Evolutionary conservation across 2,113 vertebrate genomes (phyloP).

Genomic region (Gracilinanus agilis): DNA sequence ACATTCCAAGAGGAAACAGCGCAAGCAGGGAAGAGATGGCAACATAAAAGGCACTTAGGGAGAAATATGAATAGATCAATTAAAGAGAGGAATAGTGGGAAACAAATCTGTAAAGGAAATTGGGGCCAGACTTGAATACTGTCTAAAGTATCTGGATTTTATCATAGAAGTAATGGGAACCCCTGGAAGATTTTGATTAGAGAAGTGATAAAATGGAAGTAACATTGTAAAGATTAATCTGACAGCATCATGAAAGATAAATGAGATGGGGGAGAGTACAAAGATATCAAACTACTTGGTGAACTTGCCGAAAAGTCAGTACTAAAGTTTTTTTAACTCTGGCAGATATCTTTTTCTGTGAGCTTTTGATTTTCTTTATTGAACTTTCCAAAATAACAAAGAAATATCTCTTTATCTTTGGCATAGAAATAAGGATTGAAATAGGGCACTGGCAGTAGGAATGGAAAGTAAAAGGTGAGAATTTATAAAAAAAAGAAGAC

Average conservation of each 20-base stretch:
- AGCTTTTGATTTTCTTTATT: background rate
- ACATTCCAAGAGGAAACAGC: background rate
- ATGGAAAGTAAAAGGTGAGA: background rate
- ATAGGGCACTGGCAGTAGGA: background rate
- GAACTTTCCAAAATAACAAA: background rate
- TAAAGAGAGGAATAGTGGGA: conserved; percentile 22
- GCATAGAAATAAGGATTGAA: background rate
- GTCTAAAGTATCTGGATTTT: conserved; percentile 11
- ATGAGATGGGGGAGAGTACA: background rate
- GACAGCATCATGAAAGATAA: background rate
- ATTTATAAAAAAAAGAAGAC: conserved; percentile 17
- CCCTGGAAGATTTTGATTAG: background rate
- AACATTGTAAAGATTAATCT: background rate
- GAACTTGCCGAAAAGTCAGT: background rate
- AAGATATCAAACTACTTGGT: background rate
- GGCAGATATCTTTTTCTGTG: too few relatives aligned
- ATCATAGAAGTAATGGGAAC: background rate
- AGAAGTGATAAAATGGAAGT: background rate
- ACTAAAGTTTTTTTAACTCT: background rate
- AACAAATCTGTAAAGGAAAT: conserved; percentile 33
- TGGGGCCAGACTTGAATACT: background rate
- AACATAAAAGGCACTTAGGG: background rate
- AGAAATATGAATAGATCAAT: background rate
- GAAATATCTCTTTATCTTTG: background rate
- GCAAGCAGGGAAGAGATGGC: background rate